phyloP scores from a whole-genome alignment of 2,113 vertebrate genomes.

The Heterotis niloticus region DNA sequence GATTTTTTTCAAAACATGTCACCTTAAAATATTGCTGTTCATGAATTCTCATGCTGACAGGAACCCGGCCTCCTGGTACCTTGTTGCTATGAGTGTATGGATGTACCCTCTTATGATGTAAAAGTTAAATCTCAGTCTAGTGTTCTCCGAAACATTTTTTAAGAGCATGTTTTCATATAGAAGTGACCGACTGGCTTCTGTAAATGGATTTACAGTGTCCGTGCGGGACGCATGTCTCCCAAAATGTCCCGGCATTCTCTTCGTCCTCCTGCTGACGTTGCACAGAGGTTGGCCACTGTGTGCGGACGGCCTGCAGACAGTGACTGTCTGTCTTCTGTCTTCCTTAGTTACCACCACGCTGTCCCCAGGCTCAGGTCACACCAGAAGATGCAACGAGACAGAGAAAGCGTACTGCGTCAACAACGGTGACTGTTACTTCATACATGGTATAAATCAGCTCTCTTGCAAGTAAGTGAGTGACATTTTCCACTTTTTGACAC shows the following conservation, averaged over 20 bases:
- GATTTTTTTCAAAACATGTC: too few species aligned
- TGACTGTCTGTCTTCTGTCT: constrained; percentile 34
- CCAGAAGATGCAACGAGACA: constrained; percentile 92
- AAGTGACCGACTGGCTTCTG: too few species aligned
- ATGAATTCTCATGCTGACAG: too few species aligned
- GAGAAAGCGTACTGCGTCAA: constrained; percentile 94
- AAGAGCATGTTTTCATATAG: too few species aligned
- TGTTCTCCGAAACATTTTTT: too few species aligned
- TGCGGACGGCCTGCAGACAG: background rate
- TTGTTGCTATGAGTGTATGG: too few species aligned
- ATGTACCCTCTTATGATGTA: too few species aligned
- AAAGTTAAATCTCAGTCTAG: too few species aligned
- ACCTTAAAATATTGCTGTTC: too few species aligned
- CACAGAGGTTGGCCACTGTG: background rate
- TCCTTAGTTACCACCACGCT: constrained; percentile 81
- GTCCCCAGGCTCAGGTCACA: constrained; percentile 86
- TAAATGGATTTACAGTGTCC: too few species aligned
- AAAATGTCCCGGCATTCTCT: background rate
- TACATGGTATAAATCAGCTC: constrained; percentile 91
- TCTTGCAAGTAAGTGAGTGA: constrained; percentile 94
- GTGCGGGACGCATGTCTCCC: too few species aligned
- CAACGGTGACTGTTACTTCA: constrained; percentile 95
- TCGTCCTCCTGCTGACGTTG: background rate
- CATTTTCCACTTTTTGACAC: background rate
- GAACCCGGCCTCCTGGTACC: too few species aligned